Base-by-base conservation (phyloP, 1,140 invertebrate species). In the Penaeus indicus region DNA sequence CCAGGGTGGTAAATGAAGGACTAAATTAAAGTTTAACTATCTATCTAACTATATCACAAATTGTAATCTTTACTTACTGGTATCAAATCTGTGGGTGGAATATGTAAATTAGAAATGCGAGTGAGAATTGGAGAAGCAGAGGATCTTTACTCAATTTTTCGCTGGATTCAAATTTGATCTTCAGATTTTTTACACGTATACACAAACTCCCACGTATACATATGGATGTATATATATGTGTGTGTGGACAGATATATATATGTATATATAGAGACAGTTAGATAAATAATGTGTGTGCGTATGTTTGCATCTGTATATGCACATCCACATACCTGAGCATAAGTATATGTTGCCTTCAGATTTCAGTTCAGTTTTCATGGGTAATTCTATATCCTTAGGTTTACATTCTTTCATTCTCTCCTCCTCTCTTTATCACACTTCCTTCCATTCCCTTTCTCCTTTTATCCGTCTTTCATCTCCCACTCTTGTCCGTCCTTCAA, bases 291-390 rank as follows among this genome's bases (percentile, higher is more conserved):
- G 38, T 42, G 38, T 42, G 7, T 42, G 38, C 3, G 32, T 83
- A 64, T 83, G 60, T 83, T 38, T 83, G 63, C 62, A 83, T 64
- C 60, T 64, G 63, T 63, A 83, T 83, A 83, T 64, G 22, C 54
- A 27, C 60, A 62, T 83, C 27, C 27, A 62, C 63, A 62, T 63
- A 62, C 27, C 1, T 62, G 21, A 25, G 13, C 18, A 19, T 69
- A 0, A 11, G 4, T 69, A 0, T 69, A 69, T 69, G 27, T 0
- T 25, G 1, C 32, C n/a, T 1, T 25, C 54, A 80, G 3, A 80
- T 47, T n/a, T 32, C 4, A 80, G 18, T 47, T 32, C 18, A 21
- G 67, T 32, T 25, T 13, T 22, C 22, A 42, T 0, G 1, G 16
- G 21, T 42, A 11, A 19, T 18, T 80, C 10, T 80, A 80, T 47